Evolutionary conservation across 2,113 vertebrate species (phyloP).

Genomic region (Dipodomys merriami): DNA sequence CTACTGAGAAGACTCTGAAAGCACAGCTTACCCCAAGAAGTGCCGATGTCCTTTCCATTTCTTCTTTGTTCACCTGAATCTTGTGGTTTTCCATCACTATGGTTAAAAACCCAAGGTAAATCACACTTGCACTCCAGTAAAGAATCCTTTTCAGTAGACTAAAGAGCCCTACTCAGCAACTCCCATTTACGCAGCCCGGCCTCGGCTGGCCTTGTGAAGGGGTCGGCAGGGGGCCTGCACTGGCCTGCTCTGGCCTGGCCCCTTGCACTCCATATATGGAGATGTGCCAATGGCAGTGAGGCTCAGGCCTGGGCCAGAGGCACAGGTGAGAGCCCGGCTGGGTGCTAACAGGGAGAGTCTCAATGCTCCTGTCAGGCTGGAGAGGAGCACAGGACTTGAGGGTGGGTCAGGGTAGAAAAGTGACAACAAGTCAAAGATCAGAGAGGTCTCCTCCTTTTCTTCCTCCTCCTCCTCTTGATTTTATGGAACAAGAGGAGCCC

Average conservation of each 20-base stretch:
- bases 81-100: slow-evolving; percentile 93
- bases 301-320: neutral
- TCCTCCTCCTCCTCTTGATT: neutral
- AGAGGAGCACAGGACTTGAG: neutral
- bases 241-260: neutral
- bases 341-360: neutral
- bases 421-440: neutral
- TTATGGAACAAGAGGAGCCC: neutral
- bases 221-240: no score
- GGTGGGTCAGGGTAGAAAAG: neutral
- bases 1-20: neutral
- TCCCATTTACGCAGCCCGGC: neutral
- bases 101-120: slow-evolving; percentile 72
- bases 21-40: slow-evolving; percentile 89
- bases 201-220: neutral
- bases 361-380: neutral
- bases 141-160: neutral
- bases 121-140: neutral
- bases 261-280: neutral
- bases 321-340: neutral
- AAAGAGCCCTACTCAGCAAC: neutral
- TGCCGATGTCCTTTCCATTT: slow-evolving; percentile 90
- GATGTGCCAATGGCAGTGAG: no score
- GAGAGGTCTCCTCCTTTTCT: no score
- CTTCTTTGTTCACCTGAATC: slow-evolving; percentile 91